A percentile compares a stretch with the other conserved stretches of the same genome.
These are phyloP conservation scores for Alauda arvensis DNA, from an alignment of 2,797 vertebrate genomes.

Conservation along the genomic window DNA sequence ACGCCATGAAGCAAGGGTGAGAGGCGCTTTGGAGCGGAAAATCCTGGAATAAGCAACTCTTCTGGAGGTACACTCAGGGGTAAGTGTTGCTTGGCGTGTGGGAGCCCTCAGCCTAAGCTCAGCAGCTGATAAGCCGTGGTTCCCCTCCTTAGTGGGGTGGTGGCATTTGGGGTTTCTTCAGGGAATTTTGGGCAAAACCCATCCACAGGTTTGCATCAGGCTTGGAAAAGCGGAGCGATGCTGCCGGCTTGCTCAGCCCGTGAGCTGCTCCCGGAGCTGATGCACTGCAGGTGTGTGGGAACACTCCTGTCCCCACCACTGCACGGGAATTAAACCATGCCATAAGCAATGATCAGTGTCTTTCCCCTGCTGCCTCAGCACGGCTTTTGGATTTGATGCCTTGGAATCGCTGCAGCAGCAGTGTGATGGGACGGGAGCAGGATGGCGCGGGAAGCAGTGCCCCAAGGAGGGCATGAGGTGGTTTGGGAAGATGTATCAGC, in stretches of 20 bases:
- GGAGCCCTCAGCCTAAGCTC: background rate
- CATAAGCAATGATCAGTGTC: accelerated
- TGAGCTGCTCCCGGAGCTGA: background rate
- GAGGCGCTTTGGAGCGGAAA: background rate
- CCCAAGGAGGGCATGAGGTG: accelerated
- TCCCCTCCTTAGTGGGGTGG: accelerated
- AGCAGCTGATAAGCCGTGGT: background rate
- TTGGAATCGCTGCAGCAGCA: background rate
- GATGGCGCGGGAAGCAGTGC: background rate
- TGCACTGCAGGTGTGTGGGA: accelerated
- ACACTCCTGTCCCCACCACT: background rate
- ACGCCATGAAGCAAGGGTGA: conserved; percentile 35
- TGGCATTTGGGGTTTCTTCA: background rate
- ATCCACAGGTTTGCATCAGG: accelerated
- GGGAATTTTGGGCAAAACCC: background rate
- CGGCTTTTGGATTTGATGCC: background rate
- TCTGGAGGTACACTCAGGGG: conserved; percentile 52
- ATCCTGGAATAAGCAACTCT: conserved; percentile 4
- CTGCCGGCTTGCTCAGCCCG: background rate
- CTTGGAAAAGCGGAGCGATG: accelerated
- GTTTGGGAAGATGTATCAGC: background rate
- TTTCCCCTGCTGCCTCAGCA: background rate
- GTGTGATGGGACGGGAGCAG: background rate
- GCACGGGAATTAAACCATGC: background rate
- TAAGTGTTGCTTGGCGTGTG: conserved; percentile 21